These are phyloP conservation scores for Sigmodon hispidus DNA, from an alignment of 2,113 vertebrate genomes.

Conservation along the genomic window DNA sequence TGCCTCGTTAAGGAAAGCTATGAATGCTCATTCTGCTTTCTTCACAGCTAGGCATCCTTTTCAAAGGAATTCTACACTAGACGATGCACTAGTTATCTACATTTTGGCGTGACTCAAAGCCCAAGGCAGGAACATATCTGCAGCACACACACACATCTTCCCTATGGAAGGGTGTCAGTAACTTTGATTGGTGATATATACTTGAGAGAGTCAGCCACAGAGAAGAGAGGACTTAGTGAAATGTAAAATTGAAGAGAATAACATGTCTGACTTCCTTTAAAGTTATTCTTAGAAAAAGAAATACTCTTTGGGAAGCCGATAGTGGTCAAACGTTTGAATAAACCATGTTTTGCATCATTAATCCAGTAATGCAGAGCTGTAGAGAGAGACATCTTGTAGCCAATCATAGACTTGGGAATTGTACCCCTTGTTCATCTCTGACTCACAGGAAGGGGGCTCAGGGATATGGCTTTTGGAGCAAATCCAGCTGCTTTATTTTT, in stretches of 20 bases:
- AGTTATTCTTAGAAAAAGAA: conserved; percentile 55
- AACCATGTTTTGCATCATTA: conserved; percentile 56
- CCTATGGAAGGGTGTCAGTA: neutral
- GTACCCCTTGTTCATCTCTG: neutral
- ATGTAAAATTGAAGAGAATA: conserved; percentile 66
- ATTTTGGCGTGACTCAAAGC: conserved; percentile 64
- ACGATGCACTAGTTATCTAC: conserved; percentile 63
- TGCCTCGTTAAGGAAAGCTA: neutral
- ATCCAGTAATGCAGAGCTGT: neutral
- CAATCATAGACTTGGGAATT: neutral
- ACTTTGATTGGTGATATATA: neutral
- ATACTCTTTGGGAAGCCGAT: neutral
- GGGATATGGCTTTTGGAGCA: conserved; percentile 12
- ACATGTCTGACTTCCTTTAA: conserved; percentile 54
- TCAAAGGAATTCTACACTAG: conserved; percentile 53
- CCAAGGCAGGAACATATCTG: conserved; percentile 58
- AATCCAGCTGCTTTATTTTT: conserved; percentile 47
- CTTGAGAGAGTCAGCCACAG: neutral
- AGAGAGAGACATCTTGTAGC: neutral
- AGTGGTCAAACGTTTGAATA: conserved; percentile 53
- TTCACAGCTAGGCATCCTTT: conserved; percentile 58
- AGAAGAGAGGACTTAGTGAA: conserved; percentile 11
- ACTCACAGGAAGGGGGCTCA: neutral
- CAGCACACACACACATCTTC: conserved; percentile 6
- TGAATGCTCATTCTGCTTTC: conserved; percentile 58